Percentiles rank a stretch among this genome's conserved stretches.
phyloP scores from a whole-genome alignment of 1,140 invertebrate species.

The Zaprionus davidi region DNA sequence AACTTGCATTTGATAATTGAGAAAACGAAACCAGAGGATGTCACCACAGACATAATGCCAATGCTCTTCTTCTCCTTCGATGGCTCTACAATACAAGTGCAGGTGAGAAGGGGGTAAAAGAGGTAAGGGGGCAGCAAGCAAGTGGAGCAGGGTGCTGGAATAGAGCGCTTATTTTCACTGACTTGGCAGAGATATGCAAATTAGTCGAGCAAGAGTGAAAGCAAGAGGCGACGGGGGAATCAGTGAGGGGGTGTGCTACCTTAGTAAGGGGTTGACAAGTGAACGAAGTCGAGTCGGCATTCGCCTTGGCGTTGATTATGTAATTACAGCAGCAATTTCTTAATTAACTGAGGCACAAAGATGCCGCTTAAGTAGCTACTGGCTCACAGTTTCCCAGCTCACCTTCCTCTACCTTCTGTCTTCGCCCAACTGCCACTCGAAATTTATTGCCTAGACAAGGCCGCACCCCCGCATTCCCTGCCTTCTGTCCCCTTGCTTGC shows the following conservation, averaged over 20 bases:
- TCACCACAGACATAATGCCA: conserved; percentile 92
- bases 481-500: not conserved
- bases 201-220: conserved; percentile 24
- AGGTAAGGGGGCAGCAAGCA: not conserved
- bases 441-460: conserved; percentile 46
- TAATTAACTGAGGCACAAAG: conserved; percentile 71
- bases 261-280: conserved; percentile 55
- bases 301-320: conserved; percentile 58
- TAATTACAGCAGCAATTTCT: conserved; percentile 76
- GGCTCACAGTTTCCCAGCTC: conserved; percentile 20
- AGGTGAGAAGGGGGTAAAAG: conserved; percentile 87
- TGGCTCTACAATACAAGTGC: conserved; percentile 95
- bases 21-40: conserved; percentile 93
- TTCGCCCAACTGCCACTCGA: not conserved
- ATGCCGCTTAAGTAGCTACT: conserved; percentile 46
- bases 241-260: not conserved
- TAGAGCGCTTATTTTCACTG: conserved; percentile 4
- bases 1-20: conserved; percentile 95
- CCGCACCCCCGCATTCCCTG: not conserved
- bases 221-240: not conserved
- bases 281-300: conserved; percentile 41
- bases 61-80: conserved; percentile 96
- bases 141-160: not conserved
- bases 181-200: conserved; percentile 48
- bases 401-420: not conserved